phyloP scores from a whole-genome alignment of 2,888 invertebrate genomes.

The Resseliella maxima region DNA sequence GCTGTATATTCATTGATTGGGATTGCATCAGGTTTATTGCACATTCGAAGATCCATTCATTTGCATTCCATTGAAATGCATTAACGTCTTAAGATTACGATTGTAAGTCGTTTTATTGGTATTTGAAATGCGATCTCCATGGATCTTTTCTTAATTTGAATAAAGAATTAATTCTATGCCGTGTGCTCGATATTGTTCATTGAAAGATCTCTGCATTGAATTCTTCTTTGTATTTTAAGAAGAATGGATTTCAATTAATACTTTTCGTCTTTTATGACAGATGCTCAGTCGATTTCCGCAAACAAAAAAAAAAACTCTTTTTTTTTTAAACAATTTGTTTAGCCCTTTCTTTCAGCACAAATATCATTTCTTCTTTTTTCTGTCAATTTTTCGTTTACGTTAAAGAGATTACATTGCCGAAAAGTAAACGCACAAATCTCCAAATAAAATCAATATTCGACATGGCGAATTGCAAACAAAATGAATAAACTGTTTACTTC shows the following conservation, averaged over 20 bases:
- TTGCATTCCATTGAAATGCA: conserved; percentile 37
- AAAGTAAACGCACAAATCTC: background rate
- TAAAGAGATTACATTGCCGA: background rate
- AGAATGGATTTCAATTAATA: background rate
- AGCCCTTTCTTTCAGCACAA: too few relatives aligned
- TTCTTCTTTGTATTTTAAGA: too few relatives aligned
- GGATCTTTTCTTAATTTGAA: background rate
- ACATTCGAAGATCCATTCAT: background rate
- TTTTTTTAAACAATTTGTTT: background rate
- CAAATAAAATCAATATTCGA: conserved; percentile 22
- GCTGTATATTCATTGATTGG: background rate
- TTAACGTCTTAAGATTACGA: conserved; percentile 32
- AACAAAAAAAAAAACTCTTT: background rate
- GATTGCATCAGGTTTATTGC: conserved; percentile 8
- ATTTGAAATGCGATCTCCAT: background rate
- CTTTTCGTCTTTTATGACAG: background rate
- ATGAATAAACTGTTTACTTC: conserved; percentile 15
- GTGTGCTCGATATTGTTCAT: background rate
- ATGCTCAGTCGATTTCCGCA: background rate
- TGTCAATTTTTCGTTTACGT: background rate
- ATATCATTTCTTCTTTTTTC: background rate
- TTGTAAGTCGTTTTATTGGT: conserved; percentile 31
- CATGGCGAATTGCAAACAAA: background rate
- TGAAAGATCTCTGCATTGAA: background rate
- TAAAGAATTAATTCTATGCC: background rate